Evolutionary conservation across 2,797 vertebrate species (phyloP), one percentile per base, ranked within the genome.

Genomic region (Hoplostethus mediterraneus): DNA sequence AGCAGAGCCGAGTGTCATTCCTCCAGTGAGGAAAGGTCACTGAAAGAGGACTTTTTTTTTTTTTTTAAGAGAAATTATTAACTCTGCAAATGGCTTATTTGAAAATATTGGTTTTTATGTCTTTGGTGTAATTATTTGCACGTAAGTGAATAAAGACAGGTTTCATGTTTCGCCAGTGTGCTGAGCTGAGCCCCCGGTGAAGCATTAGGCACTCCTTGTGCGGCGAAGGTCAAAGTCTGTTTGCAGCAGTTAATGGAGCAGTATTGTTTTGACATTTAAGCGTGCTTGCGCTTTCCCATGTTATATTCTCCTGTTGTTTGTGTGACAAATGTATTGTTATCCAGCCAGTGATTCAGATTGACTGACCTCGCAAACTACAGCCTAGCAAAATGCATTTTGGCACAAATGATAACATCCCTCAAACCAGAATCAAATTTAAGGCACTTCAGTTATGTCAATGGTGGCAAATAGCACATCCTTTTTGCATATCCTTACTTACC

Each of bases 21-120:
- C 80, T 81, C 75, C 54, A 8, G 80, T 61, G 68, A 80, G 65
- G 69, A 89, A 90, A 91, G 89, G 90, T 90, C 88, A 86, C 56
- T 5, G 36, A 79, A 83, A 74, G 73, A 82, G 82, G 76, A 76
- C 28, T 80, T 82, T 25, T 69, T 28, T 28, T 31, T 80, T 82
- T 25, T 69, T 28, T 28, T 28, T 2, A 86, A 85, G 81, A 60
- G 84, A 83, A 67, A 71, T 81, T 77, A 88, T 87, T 88, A 89
- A 81, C 82, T 82, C 72, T n/a, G 63, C 56, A 54, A 71, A 66
- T 51, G 12, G n/a, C 14, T 77, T 33, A 56, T 66, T 74, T 59
- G 42, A 44, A 44, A 44, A 44, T 44, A 13, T 42, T 2, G 57
- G 48, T 21, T 49, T 81, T 75, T 33, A 49, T 61, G 45, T 48